phyloP scores from a whole-genome alignment of 2,113 vertebrate species.

The Phyllopteryx taeniolatus region DNA sequence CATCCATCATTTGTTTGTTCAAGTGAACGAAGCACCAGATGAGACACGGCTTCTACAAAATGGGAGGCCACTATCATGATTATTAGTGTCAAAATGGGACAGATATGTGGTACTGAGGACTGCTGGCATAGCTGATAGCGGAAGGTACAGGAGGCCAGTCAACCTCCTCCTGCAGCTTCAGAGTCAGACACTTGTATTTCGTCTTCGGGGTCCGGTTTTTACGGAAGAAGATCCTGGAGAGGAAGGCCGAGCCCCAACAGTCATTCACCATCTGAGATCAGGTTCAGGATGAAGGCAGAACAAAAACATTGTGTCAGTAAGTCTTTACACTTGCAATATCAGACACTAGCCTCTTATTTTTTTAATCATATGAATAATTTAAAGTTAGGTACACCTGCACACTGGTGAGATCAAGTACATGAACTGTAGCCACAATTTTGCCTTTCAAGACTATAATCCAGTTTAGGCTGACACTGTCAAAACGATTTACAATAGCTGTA shows the following conservation, averaged over 20 bases:
- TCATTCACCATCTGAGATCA: conserved; percentile 73
- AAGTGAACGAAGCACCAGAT: too few relatives aligned
- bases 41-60: not conserved
- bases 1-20: too few relatives aligned
- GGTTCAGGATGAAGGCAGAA: not conserved
- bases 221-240: conserved; percentile 72
- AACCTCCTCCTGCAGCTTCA: conserved; percentile 83
- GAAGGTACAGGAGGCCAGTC: conserved; percentile 88
- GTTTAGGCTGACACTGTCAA: too few relatives aligned
- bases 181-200: conserved; percentile 83
- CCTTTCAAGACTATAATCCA: too few relatives aligned
- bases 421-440: too few relatives aligned
- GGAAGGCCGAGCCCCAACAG: conserved; percentile 67
- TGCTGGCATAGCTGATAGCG: conserved; percentile 79
- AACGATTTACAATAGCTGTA: too few relatives aligned
- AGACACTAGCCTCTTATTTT: too few relatives aligned
- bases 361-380: too few relatives aligned
- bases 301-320: not conserved
- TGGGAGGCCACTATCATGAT: not conserved
- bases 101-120: conserved; percentile 21
- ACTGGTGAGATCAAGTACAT: too few relatives aligned
- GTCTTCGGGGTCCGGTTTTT: conserved; percentile 75
- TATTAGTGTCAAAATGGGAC: not conserved
- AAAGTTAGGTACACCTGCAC: too few relatives aligned
- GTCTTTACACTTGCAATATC: not conserved